Conservation (phyloP, 2,797 vertebrate genomes). For the Pseudomugil gertrudae region DNA sequence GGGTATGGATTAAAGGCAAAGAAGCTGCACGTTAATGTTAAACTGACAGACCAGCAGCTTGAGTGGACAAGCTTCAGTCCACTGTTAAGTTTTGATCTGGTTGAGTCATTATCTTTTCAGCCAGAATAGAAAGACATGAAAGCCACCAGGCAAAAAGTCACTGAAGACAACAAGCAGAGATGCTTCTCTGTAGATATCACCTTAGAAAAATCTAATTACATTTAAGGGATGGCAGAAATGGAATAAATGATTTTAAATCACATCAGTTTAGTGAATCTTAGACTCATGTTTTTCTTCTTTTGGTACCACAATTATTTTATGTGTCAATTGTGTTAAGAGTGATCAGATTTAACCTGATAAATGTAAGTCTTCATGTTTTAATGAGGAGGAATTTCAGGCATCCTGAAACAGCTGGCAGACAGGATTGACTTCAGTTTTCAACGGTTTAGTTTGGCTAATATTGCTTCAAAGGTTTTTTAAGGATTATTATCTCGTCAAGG, state of each 20-base stretch:
- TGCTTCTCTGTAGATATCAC: not conserved
- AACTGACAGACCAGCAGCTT: not conserved
- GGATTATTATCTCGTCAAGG: too few species aligned
- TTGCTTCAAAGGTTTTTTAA: not conserved
- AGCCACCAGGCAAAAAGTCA: constrained; percentile 18
- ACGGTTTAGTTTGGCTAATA: too few species aligned
- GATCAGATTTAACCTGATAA: not conserved
- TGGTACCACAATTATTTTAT: not conserved
- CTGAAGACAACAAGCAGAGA: constrained; percentile 7
- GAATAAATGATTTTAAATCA: constrained; percentile 16
- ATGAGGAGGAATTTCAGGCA: not conserved
- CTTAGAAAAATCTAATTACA: not conserved
- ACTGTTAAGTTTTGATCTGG: not conserved
- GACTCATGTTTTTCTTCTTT: not conserved
- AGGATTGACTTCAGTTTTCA: too few species aligned
- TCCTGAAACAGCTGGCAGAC: not conserved
- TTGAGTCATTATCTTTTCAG: not conserved
- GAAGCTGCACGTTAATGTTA: not conserved
- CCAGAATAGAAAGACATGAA: constrained; percentile 20
- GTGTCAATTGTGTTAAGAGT: not conserved
- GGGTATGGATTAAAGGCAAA: not conserved
- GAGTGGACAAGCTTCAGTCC: not conserved
- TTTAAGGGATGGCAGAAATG: constrained; percentile 8
- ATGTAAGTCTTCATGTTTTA: not conserved
- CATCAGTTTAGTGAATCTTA: constrained; percentile 9